Base-by-base conservation (phyloP, 2,888 invertebrate genomes). In the Cremastinae sp. region DNA sequence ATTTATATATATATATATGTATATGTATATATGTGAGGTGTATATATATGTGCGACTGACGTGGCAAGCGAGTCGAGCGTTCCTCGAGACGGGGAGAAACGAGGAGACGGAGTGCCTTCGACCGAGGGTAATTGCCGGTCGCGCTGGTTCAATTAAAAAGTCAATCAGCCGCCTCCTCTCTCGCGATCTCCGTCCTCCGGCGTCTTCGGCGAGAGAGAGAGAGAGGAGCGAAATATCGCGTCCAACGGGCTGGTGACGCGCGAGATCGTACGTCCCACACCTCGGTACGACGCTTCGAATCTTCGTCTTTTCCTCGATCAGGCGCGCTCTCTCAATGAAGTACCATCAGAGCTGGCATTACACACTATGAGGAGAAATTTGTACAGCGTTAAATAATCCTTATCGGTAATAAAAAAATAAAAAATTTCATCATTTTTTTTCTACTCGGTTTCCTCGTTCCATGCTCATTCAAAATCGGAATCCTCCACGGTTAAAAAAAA, bases 61-160 rank as follows among this genome's bases (percentile, higher is more conserved):
- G 28, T 3, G 2, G 28, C 28, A 28, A 20, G 58, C 28, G 18
- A 22, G 7, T 35, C 14, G 39, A 22, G 9, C 39, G 58, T 14
- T 28, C 28, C 5, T 2, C 28, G 28, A 28, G 28, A 37, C 49
- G 65, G 72, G 75, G 56, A 69, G 71, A 78, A 74, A 78, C 78
- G 62, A 45, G 71, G 69, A 71, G 65, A 58, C 58, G 62, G 70
- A 71, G 68, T 59, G 75, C 43, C 41, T 62, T 12, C 59, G 75
- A 78, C 62, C 73, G 79, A 75, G 79, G 83, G 82, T 88, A 87
- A 88, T 88, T 87, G 85, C 83, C 81, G 81, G 83, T 82, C 83
- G 79, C 64, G 83, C 83, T 82, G 83, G 86, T 87, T 86, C 86
- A 87, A 88, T 88, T 88, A 88, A 88, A 88, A 88, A 88, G 87